phyloP scores from a whole-genome alignment of 2,113 vertebrate genomes.

The Pleuronectes platessa region DNA sequence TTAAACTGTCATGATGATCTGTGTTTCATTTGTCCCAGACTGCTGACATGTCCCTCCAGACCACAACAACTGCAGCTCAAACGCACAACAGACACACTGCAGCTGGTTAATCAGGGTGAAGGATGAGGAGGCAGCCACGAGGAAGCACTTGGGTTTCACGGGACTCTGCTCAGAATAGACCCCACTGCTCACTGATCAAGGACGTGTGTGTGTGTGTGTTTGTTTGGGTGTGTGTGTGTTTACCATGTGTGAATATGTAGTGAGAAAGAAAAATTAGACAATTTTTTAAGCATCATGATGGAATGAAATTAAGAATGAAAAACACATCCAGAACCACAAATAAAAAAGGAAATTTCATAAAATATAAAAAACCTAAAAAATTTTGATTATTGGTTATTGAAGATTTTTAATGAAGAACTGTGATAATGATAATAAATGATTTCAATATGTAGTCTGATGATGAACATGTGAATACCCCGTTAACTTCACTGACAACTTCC shows the following conservation, averaged over 20 bases:
- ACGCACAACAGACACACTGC: slow-evolving; percentile 27
- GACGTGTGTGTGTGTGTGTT: slow-evolving; percentile 14
- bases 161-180: slow-evolving; percentile 67
- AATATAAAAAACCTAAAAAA: too few species aligned
- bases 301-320: too few species aligned
- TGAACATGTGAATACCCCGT: too few species aligned
- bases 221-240: not conserved
- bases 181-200: slow-evolving; percentile 49
- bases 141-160: slow-evolving; percentile 74
- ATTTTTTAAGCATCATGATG: not conserved
- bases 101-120: slow-evolving; percentile 55
- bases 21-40: slow-evolving; percentile 41
- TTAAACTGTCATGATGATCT: slow-evolving; percentile 17
- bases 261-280: not conserved
- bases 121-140: slow-evolving; percentile 60
- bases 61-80: slow-evolving; percentile 11
- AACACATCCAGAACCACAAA: too few species aligned
- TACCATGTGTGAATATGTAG: not conserved
- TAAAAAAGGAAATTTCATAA: too few species aligned
- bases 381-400: too few species aligned
- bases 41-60: slow-evolving; percentile 33
- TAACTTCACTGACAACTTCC: slow-evolving; percentile 33
- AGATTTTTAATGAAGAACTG: not conserved
- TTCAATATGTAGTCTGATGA: not conserved
- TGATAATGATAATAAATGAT: not conserved